Evolutionary conservation across 2,797 vertebrate genomes (phyloP).

Genomic region (Tiaroga cobitis): DNA sequence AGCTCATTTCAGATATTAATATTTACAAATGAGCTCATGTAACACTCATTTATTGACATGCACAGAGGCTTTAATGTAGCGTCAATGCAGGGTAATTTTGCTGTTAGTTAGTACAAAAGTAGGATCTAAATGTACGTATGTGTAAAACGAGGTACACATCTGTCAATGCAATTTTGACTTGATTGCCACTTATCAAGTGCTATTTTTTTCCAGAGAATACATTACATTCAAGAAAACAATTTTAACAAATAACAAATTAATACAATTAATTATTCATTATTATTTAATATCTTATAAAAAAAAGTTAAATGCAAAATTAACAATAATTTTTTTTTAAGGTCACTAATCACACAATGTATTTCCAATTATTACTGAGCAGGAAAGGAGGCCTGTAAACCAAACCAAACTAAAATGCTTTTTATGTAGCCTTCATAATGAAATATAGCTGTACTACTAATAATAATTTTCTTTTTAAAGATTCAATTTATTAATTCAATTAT

Average conservation of each 20-base stretch:
- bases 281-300: background rate
- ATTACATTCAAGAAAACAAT: background rate
- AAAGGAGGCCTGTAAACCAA: background rate
- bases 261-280: background rate
- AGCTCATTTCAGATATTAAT: conserved; percentile 1
- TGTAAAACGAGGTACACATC: background rate
- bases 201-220: background rate
- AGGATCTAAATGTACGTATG: background rate
- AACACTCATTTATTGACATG: background rate
- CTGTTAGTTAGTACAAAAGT: background rate
- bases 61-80: background rate
- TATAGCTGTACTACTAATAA: background rate
- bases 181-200: background rate
- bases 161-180: background rate
- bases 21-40: conserved; percentile 3
- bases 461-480: too few species aligned
- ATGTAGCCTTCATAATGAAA: background rate
- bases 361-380: background rate
- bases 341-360: background rate
- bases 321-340: background rate
- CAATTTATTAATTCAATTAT: background rate
- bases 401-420: background rate
- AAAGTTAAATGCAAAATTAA: background rate
- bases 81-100: background rate
- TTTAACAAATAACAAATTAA: background rate